A percentile compares a stretch with the other conserved stretches of the same genome.
Evolutionary conservation across 2,113 vertebrate species (phyloP).

Genomic region (Chaenocephalus aceratus): DNA sequence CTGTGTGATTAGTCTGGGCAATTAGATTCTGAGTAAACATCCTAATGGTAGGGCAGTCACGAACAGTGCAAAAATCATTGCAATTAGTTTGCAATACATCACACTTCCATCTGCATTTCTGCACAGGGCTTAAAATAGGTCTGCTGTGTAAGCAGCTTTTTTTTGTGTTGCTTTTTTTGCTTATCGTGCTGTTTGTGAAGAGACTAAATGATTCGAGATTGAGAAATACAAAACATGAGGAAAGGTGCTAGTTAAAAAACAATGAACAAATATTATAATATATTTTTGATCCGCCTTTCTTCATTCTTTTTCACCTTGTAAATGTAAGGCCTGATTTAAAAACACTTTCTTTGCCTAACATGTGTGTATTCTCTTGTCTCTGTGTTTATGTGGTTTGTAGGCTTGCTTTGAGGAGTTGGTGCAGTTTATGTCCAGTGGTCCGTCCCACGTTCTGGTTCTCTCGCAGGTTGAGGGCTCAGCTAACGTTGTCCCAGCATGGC

Average conservation of each 20-base stretch:
- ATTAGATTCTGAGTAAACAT: slow-evolving; percentile 47
- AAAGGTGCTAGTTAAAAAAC: background rate
- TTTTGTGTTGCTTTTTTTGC: slow-evolving; percentile 51
- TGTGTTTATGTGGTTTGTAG: slow-evolving; percentile 72
- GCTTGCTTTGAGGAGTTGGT: slow-evolving; percentile 86
- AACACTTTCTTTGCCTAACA: background rate
- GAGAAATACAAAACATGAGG: slow-evolving; percentile 40
- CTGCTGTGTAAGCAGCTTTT: slow-evolving; percentile 62
- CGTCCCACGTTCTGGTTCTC: slow-evolving; percentile 86
- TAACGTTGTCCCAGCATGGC: slow-evolving; percentile 84
- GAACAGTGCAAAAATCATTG: slow-evolving; percentile 44
- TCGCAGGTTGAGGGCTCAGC: slow-evolving; percentile 78
- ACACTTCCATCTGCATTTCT: slow-evolving; percentile 56
- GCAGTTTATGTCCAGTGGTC: slow-evolving; percentile 89
- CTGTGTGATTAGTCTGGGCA: slow-evolving; percentile 17
- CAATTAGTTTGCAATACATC: slow-evolving; percentile 54
- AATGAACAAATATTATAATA: background rate
- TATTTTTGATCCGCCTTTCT: background rate
- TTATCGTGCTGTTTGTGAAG: slow-evolving; percentile 60
- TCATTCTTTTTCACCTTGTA: background rate
- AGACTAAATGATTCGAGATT: slow-evolving; percentile 45
- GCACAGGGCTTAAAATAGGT: slow-evolving; percentile 65
- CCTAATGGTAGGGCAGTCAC: slow-evolving; percentile 26
- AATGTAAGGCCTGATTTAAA: background rate
- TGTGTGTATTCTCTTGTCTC: slow-evolving; percentile 15